phyloP scores from a whole-genome alignment of 2,888 invertebrate genomes.

The Aricia artaxerxes region DNA sequence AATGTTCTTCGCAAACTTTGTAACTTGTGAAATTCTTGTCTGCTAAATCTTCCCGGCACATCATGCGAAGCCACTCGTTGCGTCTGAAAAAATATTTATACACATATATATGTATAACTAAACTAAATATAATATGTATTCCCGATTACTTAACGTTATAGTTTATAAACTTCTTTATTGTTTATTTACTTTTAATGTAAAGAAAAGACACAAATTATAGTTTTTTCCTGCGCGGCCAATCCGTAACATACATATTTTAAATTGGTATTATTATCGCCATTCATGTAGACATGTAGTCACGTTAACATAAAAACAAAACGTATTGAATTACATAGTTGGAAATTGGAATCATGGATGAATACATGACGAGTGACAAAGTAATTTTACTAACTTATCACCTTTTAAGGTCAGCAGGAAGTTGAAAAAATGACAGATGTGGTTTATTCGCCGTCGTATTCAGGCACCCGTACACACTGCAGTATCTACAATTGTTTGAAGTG shows the following conservation, averaged over 20 bases:
- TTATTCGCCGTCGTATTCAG: not conserved
- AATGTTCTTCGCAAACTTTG: constrained; percentile 5
- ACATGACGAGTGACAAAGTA: not conserved
- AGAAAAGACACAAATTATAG: too few species aligned
- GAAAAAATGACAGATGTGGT: not conserved
- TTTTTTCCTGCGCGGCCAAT: too few species aligned
- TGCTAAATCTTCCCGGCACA: not conserved
- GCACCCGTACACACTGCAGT: constrained; percentile 4
- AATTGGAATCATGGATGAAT: too few species aligned
- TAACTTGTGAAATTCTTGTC: not conserved
- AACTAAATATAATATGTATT: not conserved
- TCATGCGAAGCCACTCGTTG: constrained; percentile 30
- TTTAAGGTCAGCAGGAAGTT: not conserved
- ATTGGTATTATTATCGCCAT: not conserved
- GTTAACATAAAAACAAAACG: too few species aligned
- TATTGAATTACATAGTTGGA: too few species aligned
- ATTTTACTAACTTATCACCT: not conserved
- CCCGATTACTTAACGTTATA: not conserved
- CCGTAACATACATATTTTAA: too few species aligned
- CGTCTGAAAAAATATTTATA: not conserved
- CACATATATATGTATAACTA: too few species aligned
- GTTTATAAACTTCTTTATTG: too few species aligned
- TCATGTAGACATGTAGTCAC: not conserved
- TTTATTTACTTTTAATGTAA: too few species aligned
- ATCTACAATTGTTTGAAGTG: not conserved